Base-by-base conservation (phyloP, 2,888 invertebrate genomes). In the Maniola hyperantus region DNA sequence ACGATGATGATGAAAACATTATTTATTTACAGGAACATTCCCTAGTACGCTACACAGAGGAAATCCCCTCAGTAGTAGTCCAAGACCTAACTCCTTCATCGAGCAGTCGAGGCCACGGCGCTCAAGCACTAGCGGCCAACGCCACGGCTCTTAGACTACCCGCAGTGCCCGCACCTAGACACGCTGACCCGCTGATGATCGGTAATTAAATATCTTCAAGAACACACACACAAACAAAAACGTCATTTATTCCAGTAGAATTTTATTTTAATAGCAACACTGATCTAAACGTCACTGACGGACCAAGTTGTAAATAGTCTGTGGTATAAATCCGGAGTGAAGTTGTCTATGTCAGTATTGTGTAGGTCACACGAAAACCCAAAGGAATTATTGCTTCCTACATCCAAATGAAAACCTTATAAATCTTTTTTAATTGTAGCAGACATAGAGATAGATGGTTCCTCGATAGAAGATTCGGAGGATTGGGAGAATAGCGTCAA, bases 401-500 rank as follows among this genome's bases (percentile, higher is more conserved):
- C 26, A 26, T 26, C 26, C 26, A 26, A 26, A 4, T 26, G 26
- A 26, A 26, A 26, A 26, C 26, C 4, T 39, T 11, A 11, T 39
- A 10, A 39, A 4, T 4, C 11, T 39, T 39, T 39, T 39, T 15
- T 15, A 6, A 46, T 66, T 54, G 0, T 59, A 70, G 62, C 80
- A 70, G 91, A 91, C 26, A 76, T 89, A 70, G 91, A 91, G 1
- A 53, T 89, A 18, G 91, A 91, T 64, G 85, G 83, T 1, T 90
- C 91, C 0, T 91, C 91, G 0, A 71, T 84, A n/a, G 91, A 93
- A 42, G 89, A 92, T 0, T 88, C 89, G 0, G 89, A 90, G 34
- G 94, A 94, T 75, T 94, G 94, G 94, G 94, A 93, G 78, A 93
- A 94, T 75, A 94, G 94, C 68, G 89, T 94, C 11, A 91, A 93